A percentile compares a stretch with the other conserved stretches of the same genome.
Conservation (phyloP, 2,888 invertebrate genomes). For the Protodeltote pygarga region DNA sequence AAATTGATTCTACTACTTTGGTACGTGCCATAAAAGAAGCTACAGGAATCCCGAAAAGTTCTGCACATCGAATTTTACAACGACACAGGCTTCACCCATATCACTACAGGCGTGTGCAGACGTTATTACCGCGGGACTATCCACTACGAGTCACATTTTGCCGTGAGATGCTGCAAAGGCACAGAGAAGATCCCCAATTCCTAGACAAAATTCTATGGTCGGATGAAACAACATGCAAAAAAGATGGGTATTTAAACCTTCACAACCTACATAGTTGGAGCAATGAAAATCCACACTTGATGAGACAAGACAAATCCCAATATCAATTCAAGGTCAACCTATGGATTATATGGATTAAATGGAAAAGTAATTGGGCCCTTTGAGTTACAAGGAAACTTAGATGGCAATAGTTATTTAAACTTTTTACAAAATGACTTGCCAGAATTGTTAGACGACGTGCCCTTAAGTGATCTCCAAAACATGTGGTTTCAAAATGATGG, state of each 20-base stretch:
- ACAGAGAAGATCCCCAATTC: constrained; percentile 1
- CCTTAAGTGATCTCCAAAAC: background rate
- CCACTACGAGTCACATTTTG: background rate
- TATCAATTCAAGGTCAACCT: background rate
- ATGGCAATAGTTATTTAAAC: background rate
- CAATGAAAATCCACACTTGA: constrained; percentile 5
- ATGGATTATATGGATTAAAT: background rate
- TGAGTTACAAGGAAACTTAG: background rate
- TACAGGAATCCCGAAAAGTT: constrained; percentile 9
- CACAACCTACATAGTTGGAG: constrained; percentile 18
- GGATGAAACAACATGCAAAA: constrained; percentile 13
- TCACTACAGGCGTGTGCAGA: constrained; percentile 7
- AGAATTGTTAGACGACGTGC: background rate
- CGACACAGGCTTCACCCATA: constrained; percentile 3
- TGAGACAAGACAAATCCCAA: constrained; percentile 6
- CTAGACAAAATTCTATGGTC: constrained; percentile 5
- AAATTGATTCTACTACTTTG: constrained; percentile 9
- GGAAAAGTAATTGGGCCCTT: background rate
- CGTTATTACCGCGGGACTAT: constrained; percentile 2
- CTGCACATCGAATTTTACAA: constrained; percentile 7
- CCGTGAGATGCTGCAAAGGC: background rate
- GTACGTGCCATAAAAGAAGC: constrained; percentile 13
- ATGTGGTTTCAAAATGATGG: constrained; percentile 11
- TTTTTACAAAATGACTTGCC: constrained; percentile 1
- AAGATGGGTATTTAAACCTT: constrained; percentile 18